A percentile compares a stretch with the other conserved stretches of the same genome.
These are phyloP conservation scores for Hiodon tergisus DNA, from an alignment of 2,113 vertebrate species.

Conservation along the genomic window DNA sequence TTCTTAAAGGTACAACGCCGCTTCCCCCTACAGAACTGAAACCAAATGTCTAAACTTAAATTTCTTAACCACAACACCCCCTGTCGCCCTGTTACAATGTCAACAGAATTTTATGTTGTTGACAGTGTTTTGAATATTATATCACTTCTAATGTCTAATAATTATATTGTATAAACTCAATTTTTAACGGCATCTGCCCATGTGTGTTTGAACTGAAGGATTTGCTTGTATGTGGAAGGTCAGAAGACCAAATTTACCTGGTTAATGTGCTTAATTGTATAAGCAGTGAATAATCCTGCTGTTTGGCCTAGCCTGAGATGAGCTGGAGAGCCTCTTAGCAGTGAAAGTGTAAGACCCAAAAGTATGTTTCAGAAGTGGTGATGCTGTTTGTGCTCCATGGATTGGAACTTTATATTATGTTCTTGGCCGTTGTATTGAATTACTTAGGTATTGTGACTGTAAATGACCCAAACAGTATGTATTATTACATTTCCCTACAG, in stretches of 20 bases:
- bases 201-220: not conserved
- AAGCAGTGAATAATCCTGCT: not conserved
- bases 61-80: too few species aligned
- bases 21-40: too few species aligned
- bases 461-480: too few species aligned
- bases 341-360: not conserved
- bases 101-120: not conserved
- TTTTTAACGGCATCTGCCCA: not conserved
- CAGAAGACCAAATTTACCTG: not conserved
- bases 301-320: conserved; percentile 1
- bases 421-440: too few species aligned
- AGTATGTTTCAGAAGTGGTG: not conserved
- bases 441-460: too few species aligned
- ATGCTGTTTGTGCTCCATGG: not conserved
- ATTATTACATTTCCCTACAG: not conserved
- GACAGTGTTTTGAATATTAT: not conserved
- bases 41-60: too few species aligned
- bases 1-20: too few species aligned
- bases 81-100: too few species aligned
- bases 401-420: too few species aligned
- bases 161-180: not conserved
- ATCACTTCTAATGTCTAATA: too few species aligned
- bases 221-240: not conserved
- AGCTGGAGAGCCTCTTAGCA: not conserved
- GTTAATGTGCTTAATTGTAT: not conserved